Percentiles rank a stretch among this genome's conserved stretches.
Conservation (phyloP, 2,113 vertebrate species). For the Pedetes capensis region DNA sequence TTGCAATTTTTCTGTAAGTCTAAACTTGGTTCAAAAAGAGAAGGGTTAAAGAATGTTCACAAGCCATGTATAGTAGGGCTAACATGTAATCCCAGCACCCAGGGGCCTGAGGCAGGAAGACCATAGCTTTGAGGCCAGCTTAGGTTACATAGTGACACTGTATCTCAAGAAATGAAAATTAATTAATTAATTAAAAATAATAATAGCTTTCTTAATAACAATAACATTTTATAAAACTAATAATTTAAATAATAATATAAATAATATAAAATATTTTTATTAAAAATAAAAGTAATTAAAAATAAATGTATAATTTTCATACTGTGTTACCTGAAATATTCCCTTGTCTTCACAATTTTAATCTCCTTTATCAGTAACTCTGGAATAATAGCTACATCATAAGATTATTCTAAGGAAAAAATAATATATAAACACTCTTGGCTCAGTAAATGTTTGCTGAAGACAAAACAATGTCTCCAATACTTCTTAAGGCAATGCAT, state of each 20-base stretch:
- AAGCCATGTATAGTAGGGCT: not conserved
- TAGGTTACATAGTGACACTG: not conserved
- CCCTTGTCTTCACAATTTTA: not conserved
- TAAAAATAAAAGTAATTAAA: too few relatives aligned
- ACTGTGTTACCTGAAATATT: not conserved
- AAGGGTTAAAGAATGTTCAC: not conserved
- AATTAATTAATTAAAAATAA: too few relatives aligned
- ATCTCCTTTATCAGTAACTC: not conserved
- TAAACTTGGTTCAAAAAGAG: not conserved
- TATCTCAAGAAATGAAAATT: too few relatives aligned
- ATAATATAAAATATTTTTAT: too few relatives aligned
- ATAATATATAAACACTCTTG: not conserved
- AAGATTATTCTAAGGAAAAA: not conserved
- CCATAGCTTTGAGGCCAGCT: not conserved
- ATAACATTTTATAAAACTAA: too few relatives aligned
- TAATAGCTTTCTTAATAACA: too few relatives aligned
- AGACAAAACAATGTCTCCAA: not conserved
- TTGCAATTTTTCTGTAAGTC: not conserved
- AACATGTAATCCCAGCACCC: too few relatives aligned
- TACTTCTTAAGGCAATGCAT: not conserved
- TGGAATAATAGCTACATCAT: not conserved
- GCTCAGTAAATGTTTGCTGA: not conserved
- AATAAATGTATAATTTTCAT: not conserved
- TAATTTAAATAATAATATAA: too few relatives aligned
- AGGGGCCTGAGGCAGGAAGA: not conserved